Base-by-base conservation (phyloP, 2,797 vertebrate genomes). In the Corythornis leucogaster region DNA sequence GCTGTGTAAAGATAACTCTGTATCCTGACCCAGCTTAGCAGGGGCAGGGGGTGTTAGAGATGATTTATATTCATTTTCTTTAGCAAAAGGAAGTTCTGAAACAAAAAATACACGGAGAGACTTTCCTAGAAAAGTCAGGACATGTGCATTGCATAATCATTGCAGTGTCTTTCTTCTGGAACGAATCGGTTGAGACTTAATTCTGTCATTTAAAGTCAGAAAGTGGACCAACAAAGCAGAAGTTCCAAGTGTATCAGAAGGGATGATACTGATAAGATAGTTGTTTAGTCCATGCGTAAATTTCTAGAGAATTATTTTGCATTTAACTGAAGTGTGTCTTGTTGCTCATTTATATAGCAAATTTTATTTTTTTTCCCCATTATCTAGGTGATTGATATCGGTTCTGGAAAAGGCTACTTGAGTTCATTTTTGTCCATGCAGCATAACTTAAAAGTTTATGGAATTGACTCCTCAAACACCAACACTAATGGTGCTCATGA, bases 401-500 rank as follows among this genome's bases (percentile, higher is more conserved):
- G 99, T 79, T 99, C 99, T 33, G 99, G 99, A 67, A 99, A 99
- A 97, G 99, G 99, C 79, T 99, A 99, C 95, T 96, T 99, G 92
- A 99, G 99, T 96, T 99, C 99, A 16, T 99, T 98, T 97, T 97
- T 99, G 96, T 99, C 99, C 28, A 97, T 99, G 97, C 98, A 97
- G 45, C 99, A 99, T 70, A 97, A 98, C 92, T 98, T 99, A 76
- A 98, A 96, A 74, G 99, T 99, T 90, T 99, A 98, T 85, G 99
- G 99, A 95, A 99, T 99, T 20, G 99, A 99, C 97, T 99, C 99
- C 7, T 99, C 99, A 70, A 98, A 96, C 96, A 97, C 92, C 83
- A 99, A 99, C 97, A 99, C 99, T 15, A 98, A 97, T 12, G 98
- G 99, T 69, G 99, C 99, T 90, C 98, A 98, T 87, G 98, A 99